Percentiles rank a stretch among this genome's conserved stretches.
Conservation (phyloP, 2,888 invertebrate species). For the Cistogaster globosa region DNA sequence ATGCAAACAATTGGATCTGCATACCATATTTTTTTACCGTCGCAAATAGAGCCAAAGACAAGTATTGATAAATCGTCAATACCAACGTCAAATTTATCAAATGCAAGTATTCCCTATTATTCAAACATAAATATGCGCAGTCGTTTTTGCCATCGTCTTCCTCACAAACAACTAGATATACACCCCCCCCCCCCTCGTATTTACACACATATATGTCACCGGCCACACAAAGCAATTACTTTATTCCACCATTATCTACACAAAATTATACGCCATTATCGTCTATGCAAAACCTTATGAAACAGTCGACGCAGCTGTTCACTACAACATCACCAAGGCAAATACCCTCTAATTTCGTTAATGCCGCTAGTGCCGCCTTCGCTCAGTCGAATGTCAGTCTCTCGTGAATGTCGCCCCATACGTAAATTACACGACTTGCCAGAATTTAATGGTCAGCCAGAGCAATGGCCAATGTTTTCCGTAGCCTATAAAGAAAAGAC, state of each 20-base stretch:
- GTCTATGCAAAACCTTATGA: too few species aligned
- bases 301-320: not conserved
- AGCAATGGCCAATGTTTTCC: slow-evolving; percentile 71
- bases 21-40: not conserved
- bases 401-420: not conserved
- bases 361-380: not conserved
- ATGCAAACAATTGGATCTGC: not conserved
- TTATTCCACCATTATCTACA: not conserved
- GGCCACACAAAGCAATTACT: not conserved
- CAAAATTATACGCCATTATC: too few species aligned
- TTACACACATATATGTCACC: not conserved
- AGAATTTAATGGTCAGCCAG: slow-evolving; percentile 51
- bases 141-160: too few species aligned
- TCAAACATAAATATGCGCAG: not conserved
- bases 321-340: not conserved
- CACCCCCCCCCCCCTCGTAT: not conserved
- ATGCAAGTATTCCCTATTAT: not conserved
- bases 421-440: slow-evolving; percentile 52
- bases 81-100: not conserved
- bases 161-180: not conserved
- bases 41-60: slow-evolving; percentile 3
- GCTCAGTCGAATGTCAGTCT: not conserved
- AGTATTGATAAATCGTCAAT: not conserved
- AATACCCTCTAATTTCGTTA: not conserved
- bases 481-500: too few species aligned